Evolutionary conservation across 2,888 invertebrate species (phyloP).

Genomic region (Trichogramma evanescens): DNA sequence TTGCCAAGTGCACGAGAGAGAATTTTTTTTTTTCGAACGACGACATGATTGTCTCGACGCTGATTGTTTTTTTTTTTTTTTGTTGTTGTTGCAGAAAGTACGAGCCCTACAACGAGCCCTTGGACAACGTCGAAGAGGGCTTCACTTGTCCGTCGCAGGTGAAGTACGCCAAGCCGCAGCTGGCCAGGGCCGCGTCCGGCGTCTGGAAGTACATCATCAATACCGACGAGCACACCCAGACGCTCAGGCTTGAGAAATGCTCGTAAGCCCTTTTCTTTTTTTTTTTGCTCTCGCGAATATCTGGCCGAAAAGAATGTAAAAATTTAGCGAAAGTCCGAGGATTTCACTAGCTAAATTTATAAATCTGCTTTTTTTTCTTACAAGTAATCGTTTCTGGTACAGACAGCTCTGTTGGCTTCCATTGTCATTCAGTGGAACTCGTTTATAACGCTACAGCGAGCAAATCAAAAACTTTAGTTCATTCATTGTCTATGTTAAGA

Average conservation of each 20-base stretch:
- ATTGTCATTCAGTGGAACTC: background rate
- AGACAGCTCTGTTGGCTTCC: background rate
- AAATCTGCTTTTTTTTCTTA: background rate
- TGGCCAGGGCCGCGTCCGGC: constrained; percentile 72
- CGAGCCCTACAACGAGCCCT: constrained; percentile 49
- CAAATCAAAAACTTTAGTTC: too few relatives aligned
- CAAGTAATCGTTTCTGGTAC: too few relatives aligned
- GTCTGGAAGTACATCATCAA: constrained; percentile 83
- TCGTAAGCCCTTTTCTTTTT: constrained; percentile 52
- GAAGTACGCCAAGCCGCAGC: constrained; percentile 72
- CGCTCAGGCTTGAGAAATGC: constrained; percentile 73
- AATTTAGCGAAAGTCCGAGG: background rate
- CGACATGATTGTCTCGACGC: too few relatives aligned
- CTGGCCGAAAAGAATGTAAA: background rate
- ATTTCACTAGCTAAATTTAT: background rate
- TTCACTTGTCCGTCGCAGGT: constrained; percentile 75
- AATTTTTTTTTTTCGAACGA: too few relatives aligned
- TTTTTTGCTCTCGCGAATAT: background rate
- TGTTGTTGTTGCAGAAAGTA: constrained; percentile 50
- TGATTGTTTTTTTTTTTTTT: constrained; percentile 6
- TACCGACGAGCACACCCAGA: constrained; percentile 78
- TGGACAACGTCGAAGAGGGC: constrained; percentile 57
- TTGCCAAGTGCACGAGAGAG: too few relatives aligned
- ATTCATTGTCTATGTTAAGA: too few relatives aligned
- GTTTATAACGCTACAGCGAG: background rate